These are phyloP conservation scores for Lepus townsendii DNA, from an alignment of 2,797 vertebrate species.

Conservation along the genomic window DNA sequence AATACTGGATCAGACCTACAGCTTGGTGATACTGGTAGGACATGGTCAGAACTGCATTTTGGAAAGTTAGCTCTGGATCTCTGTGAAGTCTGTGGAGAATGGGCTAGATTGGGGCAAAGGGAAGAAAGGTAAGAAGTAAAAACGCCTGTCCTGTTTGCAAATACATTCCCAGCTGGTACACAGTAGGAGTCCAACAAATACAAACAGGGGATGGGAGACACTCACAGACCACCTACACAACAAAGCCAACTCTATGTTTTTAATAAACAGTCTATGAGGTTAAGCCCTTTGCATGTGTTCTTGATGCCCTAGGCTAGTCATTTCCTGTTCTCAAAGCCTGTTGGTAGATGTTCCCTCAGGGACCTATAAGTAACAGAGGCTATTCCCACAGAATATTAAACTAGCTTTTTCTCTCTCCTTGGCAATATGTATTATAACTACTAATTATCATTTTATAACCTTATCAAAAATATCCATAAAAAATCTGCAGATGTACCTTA, in stretches of 20 bases:
- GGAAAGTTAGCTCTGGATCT: not conserved
- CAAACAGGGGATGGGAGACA: not conserved
- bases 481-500: not conserved
- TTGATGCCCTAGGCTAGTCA: not conserved
- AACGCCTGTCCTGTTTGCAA: not conserved
- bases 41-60: not conserved
- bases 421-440: constrained; percentile 27
- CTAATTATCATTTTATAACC: constrained; percentile 41
- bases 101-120: not conserved
- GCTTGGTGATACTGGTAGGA: not conserved
- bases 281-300: constrained; percentile 34
- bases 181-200: not conserved
- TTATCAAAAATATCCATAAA: not conserved
- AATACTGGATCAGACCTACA: not conserved
- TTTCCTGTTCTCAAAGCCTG: constrained; percentile 51
- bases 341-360: not conserved
- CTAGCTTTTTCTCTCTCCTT: constrained; percentile 5
- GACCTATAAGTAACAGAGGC: constrained; percentile 44
- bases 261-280: constrained; percentile 24
- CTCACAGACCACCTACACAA: not conserved
- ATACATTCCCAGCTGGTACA: not conserved
- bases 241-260: not conserved
- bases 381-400: constrained; percentile 59
- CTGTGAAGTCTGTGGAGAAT: not conserved
- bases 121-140: not conserved